Conservation (phyloP, 2,113 vertebrate species). For the Phyllostomus hastatus region DNA sequence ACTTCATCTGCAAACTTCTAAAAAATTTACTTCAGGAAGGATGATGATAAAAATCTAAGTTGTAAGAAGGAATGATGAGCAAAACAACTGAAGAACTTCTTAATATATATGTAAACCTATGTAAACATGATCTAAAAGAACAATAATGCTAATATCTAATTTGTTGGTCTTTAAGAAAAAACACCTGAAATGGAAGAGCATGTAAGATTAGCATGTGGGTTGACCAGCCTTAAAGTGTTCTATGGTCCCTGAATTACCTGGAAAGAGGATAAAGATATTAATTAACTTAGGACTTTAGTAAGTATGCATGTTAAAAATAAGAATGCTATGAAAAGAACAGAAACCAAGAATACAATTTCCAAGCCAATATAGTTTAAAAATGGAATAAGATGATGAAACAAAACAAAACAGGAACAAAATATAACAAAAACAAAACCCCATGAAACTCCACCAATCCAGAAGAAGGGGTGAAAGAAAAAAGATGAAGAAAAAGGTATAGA, state of each 20-base stretch:
- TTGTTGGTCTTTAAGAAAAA: background rate
- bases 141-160: background rate
- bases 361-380: background rate
- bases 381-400: background rate
- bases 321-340: background rate
- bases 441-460: background rate
- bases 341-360: background rate
- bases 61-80: background rate
- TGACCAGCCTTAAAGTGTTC: background rate
- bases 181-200: background rate
- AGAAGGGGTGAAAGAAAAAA: background rate
- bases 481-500: background rate
- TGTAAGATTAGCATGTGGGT: background rate
- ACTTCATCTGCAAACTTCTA: background rate
- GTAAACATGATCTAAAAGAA: background rate
- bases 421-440: background rate
- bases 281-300: background rate
- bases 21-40: background rate
- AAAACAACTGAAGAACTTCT: background rate
- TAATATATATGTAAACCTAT: background rate
- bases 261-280: background rate
- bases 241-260: background rate
- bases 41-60: background rate
- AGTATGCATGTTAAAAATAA: background rate
- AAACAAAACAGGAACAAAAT: background rate